A percentile compares a stretch with the other conserved stretches of the same genome.
These are phyloP conservation scores for Jaculus jaculus DNA, from an alignment of 2,113 vertebrate genomes.

Conservation along the genomic window DNA sequence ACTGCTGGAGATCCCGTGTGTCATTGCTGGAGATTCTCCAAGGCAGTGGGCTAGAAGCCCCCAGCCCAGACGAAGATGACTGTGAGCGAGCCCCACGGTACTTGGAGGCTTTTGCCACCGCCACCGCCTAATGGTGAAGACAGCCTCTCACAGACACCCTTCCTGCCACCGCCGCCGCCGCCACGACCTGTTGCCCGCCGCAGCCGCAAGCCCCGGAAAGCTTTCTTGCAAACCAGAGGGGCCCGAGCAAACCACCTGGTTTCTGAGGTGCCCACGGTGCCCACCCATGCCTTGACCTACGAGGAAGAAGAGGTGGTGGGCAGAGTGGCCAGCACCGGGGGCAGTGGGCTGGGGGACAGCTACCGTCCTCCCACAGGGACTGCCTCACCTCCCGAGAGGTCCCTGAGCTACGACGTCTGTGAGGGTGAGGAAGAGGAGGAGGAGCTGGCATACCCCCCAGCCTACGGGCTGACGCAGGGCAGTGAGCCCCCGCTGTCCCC, in stretches of 20 bases:
- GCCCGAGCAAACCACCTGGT: conserved; percentile 80
- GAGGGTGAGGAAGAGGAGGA: conserved; percentile 81
- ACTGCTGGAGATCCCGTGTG: conserved; percentile 95
- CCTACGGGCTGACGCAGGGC: conserved; percentile 70
- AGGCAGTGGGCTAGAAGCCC: conserved; percentile 85
- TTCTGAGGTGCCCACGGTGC: conserved; percentile 52
- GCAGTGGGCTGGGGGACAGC: conserved; percentile 68
- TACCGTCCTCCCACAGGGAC: conserved; percentile 72
- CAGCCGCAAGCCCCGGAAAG: conserved; percentile 85
- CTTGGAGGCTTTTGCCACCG: conserved; percentile 81
- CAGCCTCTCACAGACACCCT: conserved; percentile 60
- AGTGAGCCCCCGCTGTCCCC: conserved; percentile 78
- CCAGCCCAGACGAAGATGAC: conserved; percentile 80
- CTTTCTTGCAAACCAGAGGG: conserved; percentile 81
- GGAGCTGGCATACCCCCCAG: conserved; percentile 69
- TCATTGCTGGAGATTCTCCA: conserved; percentile 95
- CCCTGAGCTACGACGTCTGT: conserved; percentile 80
- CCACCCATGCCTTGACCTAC: conserved; percentile 49
- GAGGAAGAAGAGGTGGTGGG: conserved; percentile 61
- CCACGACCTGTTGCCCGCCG: conserved; percentile 77
- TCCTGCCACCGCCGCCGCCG: background rate
- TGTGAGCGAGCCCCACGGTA: conserved; percentile 84
- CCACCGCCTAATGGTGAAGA: conserved; percentile 63
- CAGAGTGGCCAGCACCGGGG: conserved; percentile 52
- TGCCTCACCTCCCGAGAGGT: conserved; percentile 81